A percentile compares a stretch with the other conserved stretches of the same genome.
phyloP scores from a whole-genome alignment of 2,888 invertebrate genomes.

The Mantis religiosa region DNA sequence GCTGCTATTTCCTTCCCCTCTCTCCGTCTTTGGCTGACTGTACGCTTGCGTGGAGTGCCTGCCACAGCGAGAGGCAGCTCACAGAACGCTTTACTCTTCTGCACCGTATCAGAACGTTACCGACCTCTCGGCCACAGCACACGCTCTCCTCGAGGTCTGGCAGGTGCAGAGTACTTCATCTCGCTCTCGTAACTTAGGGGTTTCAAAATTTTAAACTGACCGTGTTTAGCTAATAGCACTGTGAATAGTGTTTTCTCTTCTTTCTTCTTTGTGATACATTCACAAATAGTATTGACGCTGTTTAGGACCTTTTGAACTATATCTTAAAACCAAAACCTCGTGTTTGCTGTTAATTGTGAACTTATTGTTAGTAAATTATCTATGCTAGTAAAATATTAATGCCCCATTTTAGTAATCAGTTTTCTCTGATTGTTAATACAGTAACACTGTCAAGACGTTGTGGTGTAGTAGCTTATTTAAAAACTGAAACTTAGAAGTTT shows the following conservation, averaged over 20 bases:
- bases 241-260: neutral
- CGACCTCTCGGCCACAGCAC: neutral
- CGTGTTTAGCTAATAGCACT: neutral
- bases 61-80: too few species aligned
- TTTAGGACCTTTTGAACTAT: neutral
- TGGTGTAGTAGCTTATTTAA: too few species aligned
- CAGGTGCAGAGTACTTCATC: neutral
- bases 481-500: too few species aligned
- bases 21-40: neutral
- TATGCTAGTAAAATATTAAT: neutral
- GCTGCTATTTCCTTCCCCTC: slow-evolving; percentile 2
- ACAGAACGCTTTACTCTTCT: neutral
- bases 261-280: neutral
- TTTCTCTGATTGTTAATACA: neutral
- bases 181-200: neutral
- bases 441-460: neutral
- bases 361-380: neutral
- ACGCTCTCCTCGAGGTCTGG: neutral
- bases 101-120: neutral
- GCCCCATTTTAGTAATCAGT: neutral
- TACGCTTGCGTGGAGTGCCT: neutral
- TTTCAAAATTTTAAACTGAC: too few species aligned
- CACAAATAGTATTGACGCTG: neutral
- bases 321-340: neutral
- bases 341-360: neutral